Base-by-base conservation (phyloP, 2,113 vertebrate species). In the Marmota flaviventris region DNA sequence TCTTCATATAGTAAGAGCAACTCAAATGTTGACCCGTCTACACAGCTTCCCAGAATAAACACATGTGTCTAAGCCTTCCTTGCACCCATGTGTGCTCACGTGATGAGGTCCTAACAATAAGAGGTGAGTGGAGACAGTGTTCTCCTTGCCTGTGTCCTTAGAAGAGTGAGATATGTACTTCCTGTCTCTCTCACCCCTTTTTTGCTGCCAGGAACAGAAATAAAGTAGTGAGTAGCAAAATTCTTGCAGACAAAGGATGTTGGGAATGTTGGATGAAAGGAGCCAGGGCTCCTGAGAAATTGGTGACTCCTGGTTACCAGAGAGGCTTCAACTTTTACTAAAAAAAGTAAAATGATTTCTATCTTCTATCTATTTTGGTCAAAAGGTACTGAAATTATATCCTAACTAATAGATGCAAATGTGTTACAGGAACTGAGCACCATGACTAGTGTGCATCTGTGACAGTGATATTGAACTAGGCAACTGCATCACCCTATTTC, bases 381-480 rank as follows among this genome's bases (percentile, higher is more conserved):
- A 76, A 22, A 85, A 81, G 72, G 1, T 18, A 73, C 27, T 61
- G 45, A 86, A 72, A 87, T 14, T 3, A 27, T 82, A 77, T 24
- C 18, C 70, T 79, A 29, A 67, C 27, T 77, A 73, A 56, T 45
- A 5, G 27, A 13, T 4, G 81, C 42, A 85, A 51, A 73, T 58
- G 32, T 53, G 24, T 17, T 58, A 12, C 7, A 45, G 75, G 29
- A 89, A n/a, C 14, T 2, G 3, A 32, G 13, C 17, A 42, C 17
- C 7, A 7, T 20, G 69, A 37, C 29, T 37, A 22, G 24, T 39
- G 27, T n/a, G 1, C 17, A 0, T 85, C 51, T 45, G 1, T 67
- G 24, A 42, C 20, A 4, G 2, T 32, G 29, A 37, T 24, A 85
- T 2, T 45, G 5, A 79, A 58, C 0, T 1, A 39, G 4, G 0